These are phyloP conservation scores for Dromococcyx pavoninus DNA, from an alignment of 2,797 vertebrate genomes.

Conservation along the genomic window DNA sequence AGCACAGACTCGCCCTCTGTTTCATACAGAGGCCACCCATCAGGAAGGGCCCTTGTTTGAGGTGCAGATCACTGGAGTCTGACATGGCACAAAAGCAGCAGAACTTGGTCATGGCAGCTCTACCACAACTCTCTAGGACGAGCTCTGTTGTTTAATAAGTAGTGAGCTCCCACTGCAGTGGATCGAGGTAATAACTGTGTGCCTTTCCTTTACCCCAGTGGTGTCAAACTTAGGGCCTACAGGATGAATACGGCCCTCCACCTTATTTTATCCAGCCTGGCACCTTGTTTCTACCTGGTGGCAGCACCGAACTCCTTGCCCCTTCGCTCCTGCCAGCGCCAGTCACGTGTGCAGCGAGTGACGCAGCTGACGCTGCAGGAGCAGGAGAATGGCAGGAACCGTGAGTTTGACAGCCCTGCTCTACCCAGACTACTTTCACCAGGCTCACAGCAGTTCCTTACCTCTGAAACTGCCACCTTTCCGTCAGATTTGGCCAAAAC, in stretches of 20 bases:
- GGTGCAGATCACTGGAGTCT: neutral
- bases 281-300: too few species aligned
- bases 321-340: too few species aligned
- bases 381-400: too few species aligned
- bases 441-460: neutral
- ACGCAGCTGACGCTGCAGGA: too few species aligned
- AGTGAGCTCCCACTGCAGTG: neutral
- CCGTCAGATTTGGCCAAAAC: neutral
- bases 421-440: neutral
- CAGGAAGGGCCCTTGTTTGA: neutral
- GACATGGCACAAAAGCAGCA: neutral
- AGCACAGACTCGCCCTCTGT: accelerated
- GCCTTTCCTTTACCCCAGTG: too few species aligned
- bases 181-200: neutral
- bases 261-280: too few species aligned
- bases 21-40: neutral
- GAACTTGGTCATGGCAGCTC: neutral
- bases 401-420: too few species aligned
- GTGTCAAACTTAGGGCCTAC: too few species aligned
- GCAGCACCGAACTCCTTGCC: too few species aligned
- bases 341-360: too few species aligned
- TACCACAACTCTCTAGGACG: neutral
- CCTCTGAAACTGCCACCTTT: neutral
- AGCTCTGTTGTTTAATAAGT: neutral
- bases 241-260: too few species aligned